These are phyloP conservation scores for Hartigia nigra DNA, from an alignment of 2,888 invertebrate species.

Conservation along the genomic window DNA sequence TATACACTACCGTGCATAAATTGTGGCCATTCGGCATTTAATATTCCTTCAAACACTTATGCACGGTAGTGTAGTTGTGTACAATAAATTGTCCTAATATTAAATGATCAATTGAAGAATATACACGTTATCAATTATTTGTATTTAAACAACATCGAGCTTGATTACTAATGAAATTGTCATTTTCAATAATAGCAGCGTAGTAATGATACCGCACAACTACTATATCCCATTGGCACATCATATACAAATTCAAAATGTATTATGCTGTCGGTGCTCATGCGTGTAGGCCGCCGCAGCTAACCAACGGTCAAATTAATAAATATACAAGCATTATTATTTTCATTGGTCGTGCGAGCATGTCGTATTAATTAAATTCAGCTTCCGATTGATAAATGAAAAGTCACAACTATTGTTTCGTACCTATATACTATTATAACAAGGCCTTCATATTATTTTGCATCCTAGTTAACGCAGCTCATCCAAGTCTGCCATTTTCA, in stretches of 20 bases:
- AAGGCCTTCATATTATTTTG: background rate
- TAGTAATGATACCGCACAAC: conserved; percentile 15
- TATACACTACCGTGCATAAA: no score
- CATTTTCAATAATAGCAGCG: conserved; percentile 42
- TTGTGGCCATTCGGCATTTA: no score
- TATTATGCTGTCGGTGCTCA: conserved; percentile 26
- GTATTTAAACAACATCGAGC: conserved; percentile 49
- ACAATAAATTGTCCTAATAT: background rate
- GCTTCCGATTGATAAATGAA: conserved; percentile 24
- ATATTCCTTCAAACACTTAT: no score
- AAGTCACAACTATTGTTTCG: conserved; percentile 13
- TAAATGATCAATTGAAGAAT: background rate
- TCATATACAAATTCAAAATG: conserved; percentile 30
- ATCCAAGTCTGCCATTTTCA: background rate
- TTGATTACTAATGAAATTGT: conserved; percentile 58
- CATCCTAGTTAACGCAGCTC: background rate
- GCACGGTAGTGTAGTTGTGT: no score
- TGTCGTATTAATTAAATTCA: conserved; percentile 32
- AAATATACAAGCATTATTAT: conserved; percentile 29
- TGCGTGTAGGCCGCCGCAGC: conserved; percentile 8
- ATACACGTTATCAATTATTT: conserved; percentile 46
- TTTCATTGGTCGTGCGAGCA: conserved; percentile 24
- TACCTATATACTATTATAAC: background rate
- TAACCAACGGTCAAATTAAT: conserved; percentile 25
- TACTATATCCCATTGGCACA: conserved; percentile 18